Evolutionary conservation across 2,888 invertebrate genomes (phyloP).

Genomic region (Incurvaria masculella): DNA sequence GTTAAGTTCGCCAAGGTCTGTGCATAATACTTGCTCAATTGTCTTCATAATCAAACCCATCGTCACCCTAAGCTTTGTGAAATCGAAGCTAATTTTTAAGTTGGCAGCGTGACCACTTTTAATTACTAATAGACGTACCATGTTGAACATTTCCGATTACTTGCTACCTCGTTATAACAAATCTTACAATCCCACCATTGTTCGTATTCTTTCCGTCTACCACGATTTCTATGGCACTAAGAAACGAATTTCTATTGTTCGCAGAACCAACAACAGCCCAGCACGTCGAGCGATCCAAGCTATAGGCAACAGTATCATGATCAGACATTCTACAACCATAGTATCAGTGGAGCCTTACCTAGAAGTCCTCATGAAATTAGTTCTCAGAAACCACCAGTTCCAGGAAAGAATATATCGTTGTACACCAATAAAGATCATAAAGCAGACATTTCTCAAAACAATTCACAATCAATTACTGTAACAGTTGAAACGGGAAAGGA

Average conservation of each 20-base stretch:
- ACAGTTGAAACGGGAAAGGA: conserved; percentile 61
- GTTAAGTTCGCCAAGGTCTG: no score
- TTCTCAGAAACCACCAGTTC: conserved; percentile 45
- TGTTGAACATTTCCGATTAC: neutral
- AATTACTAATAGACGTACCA: no score
- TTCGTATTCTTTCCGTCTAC: neutral
- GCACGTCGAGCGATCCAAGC: conserved; percentile 39
- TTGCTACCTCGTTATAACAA: neutral
- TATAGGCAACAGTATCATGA: conserved; percentile 51
- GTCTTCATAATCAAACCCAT: no score
- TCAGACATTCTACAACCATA: conserved; percentile 51
- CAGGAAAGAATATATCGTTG: conserved; percentile 35
- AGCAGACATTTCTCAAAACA: conserved; percentile 36
- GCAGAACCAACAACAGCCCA: conserved; percentile 50
- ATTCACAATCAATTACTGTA: conserved; percentile 52
- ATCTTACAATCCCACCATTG: neutral
- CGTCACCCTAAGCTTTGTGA: no score
- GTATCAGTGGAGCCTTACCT: conserved; percentile 34
- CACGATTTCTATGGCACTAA: neutral
- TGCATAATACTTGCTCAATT: no score
- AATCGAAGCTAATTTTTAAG: no score
- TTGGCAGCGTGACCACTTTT: neutral
- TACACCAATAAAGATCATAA: conserved; percentile 26
- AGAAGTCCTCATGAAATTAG: conserved; percentile 32
- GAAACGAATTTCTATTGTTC: conserved; percentile 14